Evolutionary conservation across 1,140 invertebrate species (phyloP).

Genomic region (Apis dorsata): DNA sequence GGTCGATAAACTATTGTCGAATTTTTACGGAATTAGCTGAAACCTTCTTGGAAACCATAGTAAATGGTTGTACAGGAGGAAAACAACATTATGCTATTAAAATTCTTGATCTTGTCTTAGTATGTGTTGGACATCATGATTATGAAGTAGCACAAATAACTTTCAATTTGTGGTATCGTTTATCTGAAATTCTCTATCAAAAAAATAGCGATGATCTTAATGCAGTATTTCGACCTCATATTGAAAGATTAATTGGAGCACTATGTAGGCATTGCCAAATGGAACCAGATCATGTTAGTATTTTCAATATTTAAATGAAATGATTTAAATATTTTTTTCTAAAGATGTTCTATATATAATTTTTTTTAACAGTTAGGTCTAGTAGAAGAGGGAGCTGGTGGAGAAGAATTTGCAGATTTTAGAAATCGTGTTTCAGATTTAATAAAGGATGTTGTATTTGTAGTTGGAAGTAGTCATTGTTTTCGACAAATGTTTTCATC

Average conservation of each 20-base stretch:
- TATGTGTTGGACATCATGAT: constrained; percentile 97
- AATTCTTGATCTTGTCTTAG: constrained; percentile 92
- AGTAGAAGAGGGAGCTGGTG: constrained; percentile 86
- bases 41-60: constrained; percentile 92
- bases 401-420: constrained; percentile 88
- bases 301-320: not conserved
- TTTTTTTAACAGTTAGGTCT: constrained; percentile 84
- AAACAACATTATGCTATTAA: constrained; percentile 90
- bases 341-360: not conserved
- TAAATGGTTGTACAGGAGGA: constrained; percentile 76
- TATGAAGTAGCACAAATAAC: constrained; percentile 98
- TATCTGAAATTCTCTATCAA: constrained; percentile 96
- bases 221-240: constrained; percentile 91
- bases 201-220: constrained; percentile 90
- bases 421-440: constrained; percentile 93
- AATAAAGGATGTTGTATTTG: constrained; percentile 98
- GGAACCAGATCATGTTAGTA: constrained; percentile 91
- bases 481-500: constrained; percentile 94
- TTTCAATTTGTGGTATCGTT: constrained; percentile 97
- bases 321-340: not conserved
- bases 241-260: constrained; percentile 92
- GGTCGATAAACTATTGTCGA: constrained; percentile 94
- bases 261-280: constrained; percentile 94
- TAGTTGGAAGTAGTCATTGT: constrained; percentile 94
- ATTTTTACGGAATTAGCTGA: constrained; percentile 97